These are phyloP conservation scores for Troilus luridus DNA, from an alignment of 2,888 invertebrate species.

Conservation along the genomic window DNA sequence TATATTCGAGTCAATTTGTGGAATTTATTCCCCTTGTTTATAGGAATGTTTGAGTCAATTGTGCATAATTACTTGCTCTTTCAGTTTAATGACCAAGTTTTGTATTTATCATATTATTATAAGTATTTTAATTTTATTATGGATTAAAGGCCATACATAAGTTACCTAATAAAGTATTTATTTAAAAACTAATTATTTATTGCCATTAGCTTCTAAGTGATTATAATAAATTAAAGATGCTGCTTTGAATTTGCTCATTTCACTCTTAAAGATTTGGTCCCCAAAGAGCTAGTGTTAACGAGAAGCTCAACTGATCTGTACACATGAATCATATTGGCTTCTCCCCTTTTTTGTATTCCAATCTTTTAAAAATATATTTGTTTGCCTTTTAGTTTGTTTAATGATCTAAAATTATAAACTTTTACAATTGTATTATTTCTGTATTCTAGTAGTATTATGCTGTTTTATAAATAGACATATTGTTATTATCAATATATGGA, in stretches of 20 bases:
- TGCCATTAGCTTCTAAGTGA: neutral
- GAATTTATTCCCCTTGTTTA: neutral
- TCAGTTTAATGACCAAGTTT: neutral
- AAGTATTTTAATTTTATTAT: neutral
- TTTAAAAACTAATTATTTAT: neutral
- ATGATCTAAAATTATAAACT: neutral
- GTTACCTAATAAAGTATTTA: conserved; percentile 14
- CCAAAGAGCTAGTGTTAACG: no score
- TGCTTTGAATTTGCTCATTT: neutral
- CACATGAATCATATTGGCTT: neutral
- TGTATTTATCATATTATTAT: neutral
- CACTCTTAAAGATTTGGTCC: no score
- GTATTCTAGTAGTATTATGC: neutral
- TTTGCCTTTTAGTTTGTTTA: neutral
- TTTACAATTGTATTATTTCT: neutral
- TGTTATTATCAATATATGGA: neutral
- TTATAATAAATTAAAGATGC: neutral
- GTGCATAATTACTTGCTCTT: neutral
- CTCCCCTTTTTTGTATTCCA: neutral
- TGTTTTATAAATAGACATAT: neutral
- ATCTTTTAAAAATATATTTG: neutral
- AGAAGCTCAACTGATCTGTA: no score
- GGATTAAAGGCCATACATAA: neutral
- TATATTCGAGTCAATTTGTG: conserved; percentile 34
- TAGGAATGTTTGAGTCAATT: neutral